Conservation (phyloP, 1,140 invertebrate genomes). For the Aphaenogaster rudis region DNA sequence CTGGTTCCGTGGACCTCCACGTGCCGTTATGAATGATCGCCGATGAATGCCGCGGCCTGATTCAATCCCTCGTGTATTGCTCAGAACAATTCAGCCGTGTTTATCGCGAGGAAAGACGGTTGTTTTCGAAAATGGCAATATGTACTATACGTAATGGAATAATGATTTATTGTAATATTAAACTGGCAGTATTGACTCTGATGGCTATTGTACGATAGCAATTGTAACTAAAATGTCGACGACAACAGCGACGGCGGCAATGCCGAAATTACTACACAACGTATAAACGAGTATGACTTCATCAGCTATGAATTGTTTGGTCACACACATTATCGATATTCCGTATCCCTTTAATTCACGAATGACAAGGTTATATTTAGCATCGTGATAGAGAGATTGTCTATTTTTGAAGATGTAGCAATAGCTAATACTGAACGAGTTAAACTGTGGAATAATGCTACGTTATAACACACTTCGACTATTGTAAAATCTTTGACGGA, state of each 20-base stretch:
- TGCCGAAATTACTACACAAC: slow-evolving; percentile 14
- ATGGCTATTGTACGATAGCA: neutral
- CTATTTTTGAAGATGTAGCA: neutral
- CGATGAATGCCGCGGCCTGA: slow-evolving; percentile 53
- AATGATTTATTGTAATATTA: slow-evolving; percentile 12
- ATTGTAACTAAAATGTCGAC: neutral
- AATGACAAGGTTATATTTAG: slow-evolving; percentile 8
- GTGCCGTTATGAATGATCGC: slow-evolving; percentile 69
- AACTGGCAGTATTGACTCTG: neutral
- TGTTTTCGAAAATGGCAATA: neutral
- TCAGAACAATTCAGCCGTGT: slow-evolving; percentile 22
- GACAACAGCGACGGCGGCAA: neutral
- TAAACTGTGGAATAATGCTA: slow-evolving; percentile 30
- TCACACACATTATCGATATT: neutral
- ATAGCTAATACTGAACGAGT: neutral
- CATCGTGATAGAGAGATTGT: neutral
- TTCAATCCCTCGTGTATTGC: slow-evolving; percentile 41
- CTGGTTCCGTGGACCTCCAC: slow-evolving; percentile 64
- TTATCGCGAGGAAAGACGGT: slow-evolving; percentile 13
- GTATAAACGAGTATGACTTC: neutral
- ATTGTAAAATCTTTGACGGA: slow-evolving; percentile 42
- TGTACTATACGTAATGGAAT: neutral
- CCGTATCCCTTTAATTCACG: neutral
- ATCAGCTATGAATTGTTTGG: slow-evolving; percentile 4
- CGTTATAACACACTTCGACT: slow-evolving; percentile 6